phyloP scores from a whole-genome alignment of 92 coral and sea anemone species.

The Micromussa lordhowensis region DNA sequence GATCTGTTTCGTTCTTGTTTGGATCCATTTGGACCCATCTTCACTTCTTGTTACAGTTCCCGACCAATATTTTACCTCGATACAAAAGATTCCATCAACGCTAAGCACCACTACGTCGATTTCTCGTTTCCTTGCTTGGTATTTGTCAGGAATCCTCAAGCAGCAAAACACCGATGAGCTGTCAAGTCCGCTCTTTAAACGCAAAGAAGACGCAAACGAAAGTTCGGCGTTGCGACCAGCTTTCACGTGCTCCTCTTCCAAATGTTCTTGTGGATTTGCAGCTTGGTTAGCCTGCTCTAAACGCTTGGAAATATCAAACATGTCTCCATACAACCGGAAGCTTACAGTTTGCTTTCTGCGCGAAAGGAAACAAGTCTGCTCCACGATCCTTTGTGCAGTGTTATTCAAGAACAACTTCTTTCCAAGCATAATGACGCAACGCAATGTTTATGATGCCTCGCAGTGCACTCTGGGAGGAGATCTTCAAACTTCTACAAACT shows the following conservation, averaged over 20 bases:
- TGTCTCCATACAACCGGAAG: slow-evolving; percentile 25
- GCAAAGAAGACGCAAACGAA: slow-evolving; percentile 78
- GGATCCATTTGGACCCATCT: slow-evolving; percentile 86
- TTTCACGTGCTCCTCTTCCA: slow-evolving; percentile 82
- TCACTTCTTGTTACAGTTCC: slow-evolving; percentile 81
- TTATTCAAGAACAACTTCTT: slow-evolving; percentile 23
- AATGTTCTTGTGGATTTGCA: slow-evolving; percentile 89
- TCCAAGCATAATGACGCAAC: slow-evolving; percentile 80
- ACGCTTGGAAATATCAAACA: slow-evolving; percentile 89
- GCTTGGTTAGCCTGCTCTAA: slow-evolving; percentile 93
- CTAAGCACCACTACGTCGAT: slow-evolving; percentile 89
- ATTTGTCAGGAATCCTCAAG: slow-evolving; percentile 92
- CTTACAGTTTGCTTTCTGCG: neutral
- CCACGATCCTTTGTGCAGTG: neutral
- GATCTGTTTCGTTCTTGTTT: slow-evolving; percentile 71
- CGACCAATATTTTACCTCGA: slow-evolving; percentile 92
- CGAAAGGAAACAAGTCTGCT: slow-evolving; percentile 5
- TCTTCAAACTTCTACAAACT: too few species aligned
- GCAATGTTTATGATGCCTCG: slow-evolving; percentile 72
- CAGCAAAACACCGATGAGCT: slow-evolving; percentile 87
- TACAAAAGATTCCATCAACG: slow-evolving; percentile 78
- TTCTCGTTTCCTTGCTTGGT: slow-evolving; percentile 90
- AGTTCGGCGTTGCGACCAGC: slow-evolving; percentile 96
- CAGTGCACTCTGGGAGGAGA: slow-evolving; percentile 61
- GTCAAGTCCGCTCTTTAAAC: slow-evolving; percentile 74